phyloP scores from a whole-genome alignment of 2,113 vertebrate species.

The Bothrops jararaca region DNA sequence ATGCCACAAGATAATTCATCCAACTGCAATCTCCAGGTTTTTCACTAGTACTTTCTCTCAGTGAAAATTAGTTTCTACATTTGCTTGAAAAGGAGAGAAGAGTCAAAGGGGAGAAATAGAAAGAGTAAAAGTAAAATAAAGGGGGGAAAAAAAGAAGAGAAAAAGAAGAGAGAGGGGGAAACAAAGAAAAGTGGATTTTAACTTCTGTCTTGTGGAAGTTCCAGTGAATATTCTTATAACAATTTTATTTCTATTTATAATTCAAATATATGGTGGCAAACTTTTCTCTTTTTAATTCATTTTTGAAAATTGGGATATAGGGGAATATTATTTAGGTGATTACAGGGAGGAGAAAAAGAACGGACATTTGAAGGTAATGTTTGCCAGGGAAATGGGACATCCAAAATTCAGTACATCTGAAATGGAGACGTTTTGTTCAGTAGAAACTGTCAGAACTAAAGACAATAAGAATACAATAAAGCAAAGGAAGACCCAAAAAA shows the following conservation, averaged over 20 bases:
- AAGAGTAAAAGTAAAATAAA: neutral
- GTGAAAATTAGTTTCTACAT: neutral
- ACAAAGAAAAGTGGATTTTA: neutral
- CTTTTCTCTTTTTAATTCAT: neutral
- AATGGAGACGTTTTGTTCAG: neutral
- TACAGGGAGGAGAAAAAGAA: neutral
- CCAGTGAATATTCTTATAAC: neutral
- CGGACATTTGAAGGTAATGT: neutral
- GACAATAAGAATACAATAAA: neutral
- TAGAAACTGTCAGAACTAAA: neutral
- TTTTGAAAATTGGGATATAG: neutral
- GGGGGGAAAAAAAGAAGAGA: too few species aligned
- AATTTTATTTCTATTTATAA: neutral
- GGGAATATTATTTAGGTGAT: neutral
- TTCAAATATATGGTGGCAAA: neutral
- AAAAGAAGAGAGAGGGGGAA: neutral
- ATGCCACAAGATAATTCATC: too few species aligned
- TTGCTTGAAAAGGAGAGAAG: neutral
- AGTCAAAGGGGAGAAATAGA: neutral
- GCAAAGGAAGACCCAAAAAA: neutral
- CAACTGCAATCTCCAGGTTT: neutral
- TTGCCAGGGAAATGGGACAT: neutral
- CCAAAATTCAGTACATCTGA: neutral
- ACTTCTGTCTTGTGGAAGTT: neutral
- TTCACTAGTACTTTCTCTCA: neutral